Evolutionary conservation across 1,140 invertebrate genomes (phyloP).

Genomic region (Aphis gossypii): DNA sequence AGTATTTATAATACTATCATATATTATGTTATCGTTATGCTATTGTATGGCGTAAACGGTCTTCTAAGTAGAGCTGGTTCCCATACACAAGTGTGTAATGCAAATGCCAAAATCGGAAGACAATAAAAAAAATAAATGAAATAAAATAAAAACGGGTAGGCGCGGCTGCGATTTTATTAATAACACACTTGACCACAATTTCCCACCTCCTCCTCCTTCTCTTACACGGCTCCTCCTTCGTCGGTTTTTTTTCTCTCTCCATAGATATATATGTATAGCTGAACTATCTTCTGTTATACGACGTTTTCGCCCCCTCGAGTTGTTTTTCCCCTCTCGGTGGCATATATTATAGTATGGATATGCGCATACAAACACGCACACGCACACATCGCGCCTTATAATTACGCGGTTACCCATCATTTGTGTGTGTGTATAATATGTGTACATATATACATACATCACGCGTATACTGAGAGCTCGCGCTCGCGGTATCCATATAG

Average conservation of each 20-base stretch:
- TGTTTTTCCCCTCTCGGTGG: slow-evolving; percentile 18
- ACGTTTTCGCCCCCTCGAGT: not conserved
- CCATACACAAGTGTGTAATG: not conserved
- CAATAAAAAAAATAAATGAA: not conserved
- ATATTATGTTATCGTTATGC: no score
- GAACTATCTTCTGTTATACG: not conserved
- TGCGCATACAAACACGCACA: not conserved
- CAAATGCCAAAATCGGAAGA: slow-evolving; percentile 25
- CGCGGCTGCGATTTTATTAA: slow-evolving; percentile 48
- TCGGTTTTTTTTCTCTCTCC: not conserved
- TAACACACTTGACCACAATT: slow-evolving; percentile 24
- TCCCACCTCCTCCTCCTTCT: slow-evolving; percentile 23
- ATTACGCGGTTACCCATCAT: slow-evolving; percentile 40
- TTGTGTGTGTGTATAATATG: not conserved
- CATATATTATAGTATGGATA: not conserved
- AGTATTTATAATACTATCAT: no score
- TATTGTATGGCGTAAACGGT: not conserved
- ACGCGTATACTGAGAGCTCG: not conserved
- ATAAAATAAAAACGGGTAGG: slow-evolving; percentile 40
- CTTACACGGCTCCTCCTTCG: not conserved
- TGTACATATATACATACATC: not conserved
- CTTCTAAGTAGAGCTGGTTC: not conserved
- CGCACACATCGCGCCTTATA: slow-evolving; percentile 39
- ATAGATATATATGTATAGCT: not conserved
- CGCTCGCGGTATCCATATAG: slow-evolving; percentile 10